Base-by-base conservation (phyloP, 2,888 invertebrate species). In the Saturnia japonica region DNA sequence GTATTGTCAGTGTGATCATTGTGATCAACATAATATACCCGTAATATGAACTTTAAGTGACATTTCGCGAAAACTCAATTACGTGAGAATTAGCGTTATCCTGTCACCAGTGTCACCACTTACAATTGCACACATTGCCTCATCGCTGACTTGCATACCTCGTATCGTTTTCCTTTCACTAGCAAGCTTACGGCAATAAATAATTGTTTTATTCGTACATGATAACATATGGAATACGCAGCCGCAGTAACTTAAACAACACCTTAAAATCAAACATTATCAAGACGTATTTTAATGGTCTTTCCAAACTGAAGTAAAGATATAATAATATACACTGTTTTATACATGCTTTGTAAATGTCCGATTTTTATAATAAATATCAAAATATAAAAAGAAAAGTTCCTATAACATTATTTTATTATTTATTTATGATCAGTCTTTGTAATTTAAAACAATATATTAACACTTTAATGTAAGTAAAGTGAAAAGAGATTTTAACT, bases 21-120 rank as follows among this genome's bases (percentile, higher is more conserved):
- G 25, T 12, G 1, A 6, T 25, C 25, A 28, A 14, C 9, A 22
- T 22, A n/a, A 22, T 54, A 3, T n/a, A n/a, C 47, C 19, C 7
- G 19, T 14, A 19, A 60, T 14, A 60, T 60, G 28, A 28, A 28
- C 28, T 28, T 60, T 25, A 60, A 28, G 12, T 60, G 14, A 3
- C 57, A 25, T 60, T 28, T 60, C 57, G 28, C 57, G 25, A 60
- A 22, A 60, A 60, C 25, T 60, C 57, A 60, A 12, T 28, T 60
- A 22, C 11, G 12, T 72, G 85, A 86, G 90, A 91, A 91, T 91
- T 90, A 90, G 86, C 83, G 84, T 87, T 88, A 89, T 92, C 91
- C 92, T 91, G 91, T 79, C 88, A 87, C 25, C n/a, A 54, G 1
- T 54, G n/a, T n/a, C n/a, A n/a, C 34, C 19, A 28, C 57, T 60